Conservation (phyloP, 2,888 invertebrate species). For the Nebria brevicollis region DNA sequence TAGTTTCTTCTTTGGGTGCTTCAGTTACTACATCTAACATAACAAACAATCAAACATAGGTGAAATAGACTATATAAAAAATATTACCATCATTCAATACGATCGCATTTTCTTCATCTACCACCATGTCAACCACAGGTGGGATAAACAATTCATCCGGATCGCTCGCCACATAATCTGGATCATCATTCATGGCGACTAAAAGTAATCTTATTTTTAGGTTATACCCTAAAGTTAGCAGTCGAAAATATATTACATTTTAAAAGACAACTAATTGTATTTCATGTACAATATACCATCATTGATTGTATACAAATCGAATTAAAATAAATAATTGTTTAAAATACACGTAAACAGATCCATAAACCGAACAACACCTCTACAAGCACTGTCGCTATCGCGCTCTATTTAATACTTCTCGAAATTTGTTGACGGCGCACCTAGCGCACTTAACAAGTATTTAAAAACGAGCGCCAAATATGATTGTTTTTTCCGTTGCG, state of each 20-base stretch:
- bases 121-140: constrained; percentile 28
- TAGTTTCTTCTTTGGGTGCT: background rate
- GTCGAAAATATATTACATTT: background rate
- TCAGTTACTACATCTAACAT: background rate
- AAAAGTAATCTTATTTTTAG: constrained; percentile 27
- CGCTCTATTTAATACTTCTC: constrained; percentile 35
- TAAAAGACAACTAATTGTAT: background rate
- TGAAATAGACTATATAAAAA: background rate
- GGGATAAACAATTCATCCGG: constrained; percentile 27
- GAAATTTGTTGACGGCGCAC: constrained; percentile 13
- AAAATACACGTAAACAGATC: constrained; percentile 12
- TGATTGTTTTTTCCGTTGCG: constrained; percentile 32
- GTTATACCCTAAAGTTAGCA: constrained; percentile 14
- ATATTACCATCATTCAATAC: constrained; percentile 20
- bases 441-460: background rate
- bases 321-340: constrained; percentile 11
- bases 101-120: constrained; percentile 18
- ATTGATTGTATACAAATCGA: background rate
- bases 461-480: constrained; percentile 37
- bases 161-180: constrained; percentile 16
- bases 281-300: background rate
- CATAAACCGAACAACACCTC: background rate
- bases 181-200: constrained; percentile 41
- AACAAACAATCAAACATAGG: background rate
- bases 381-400: constrained; percentile 12